Conservation (phyloP, 2,888 invertebrate genomes). For the Cremastinae sp. region DNA sequence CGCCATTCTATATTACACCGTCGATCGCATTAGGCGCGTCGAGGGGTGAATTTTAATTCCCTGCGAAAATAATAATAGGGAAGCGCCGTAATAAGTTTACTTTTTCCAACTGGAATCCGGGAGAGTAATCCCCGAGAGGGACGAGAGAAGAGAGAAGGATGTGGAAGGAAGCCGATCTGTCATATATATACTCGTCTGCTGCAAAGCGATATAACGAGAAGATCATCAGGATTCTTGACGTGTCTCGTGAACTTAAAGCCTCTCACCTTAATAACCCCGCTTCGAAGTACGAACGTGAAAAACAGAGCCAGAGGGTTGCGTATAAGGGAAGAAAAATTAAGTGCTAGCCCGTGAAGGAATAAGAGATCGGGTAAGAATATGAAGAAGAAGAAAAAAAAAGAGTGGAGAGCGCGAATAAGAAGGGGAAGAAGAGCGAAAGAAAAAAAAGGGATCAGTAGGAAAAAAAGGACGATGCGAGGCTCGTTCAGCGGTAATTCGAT, state of each 20-base stretch:
- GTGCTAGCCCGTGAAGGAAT: constrained; percentile 35
- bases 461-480: constrained; percentile 40
- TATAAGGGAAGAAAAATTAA: constrained; percentile 30
- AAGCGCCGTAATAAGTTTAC: constrained; percentile 14
- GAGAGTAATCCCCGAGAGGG: constrained; percentile 26
- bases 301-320: constrained; percentile 10
- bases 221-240: constrained; percentile 27
- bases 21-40: no score
- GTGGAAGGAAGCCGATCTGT: no score
- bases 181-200: constrained; percentile 14
- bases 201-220: background rate
- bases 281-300: constrained; percentile 15
- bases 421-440: constrained; percentile 22
- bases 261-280: background rate
- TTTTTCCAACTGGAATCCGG: background rate
- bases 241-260: constrained; percentile 37
- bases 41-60: constrained; percentile 37
- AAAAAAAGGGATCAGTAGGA: constrained; percentile 25
- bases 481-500: constrained; percentile 57
- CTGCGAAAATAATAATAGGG: background rate
- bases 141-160: constrained; percentile 2
- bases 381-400: constrained; percentile 1
- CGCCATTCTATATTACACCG: no score
- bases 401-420: no score
- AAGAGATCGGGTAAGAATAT: constrained; percentile 42